Evolutionary conservation across 2,888 invertebrate genomes (phyloP), one percentile per base, ranked within the genome.

Genomic region (Drosophila paramelanica): DNA sequence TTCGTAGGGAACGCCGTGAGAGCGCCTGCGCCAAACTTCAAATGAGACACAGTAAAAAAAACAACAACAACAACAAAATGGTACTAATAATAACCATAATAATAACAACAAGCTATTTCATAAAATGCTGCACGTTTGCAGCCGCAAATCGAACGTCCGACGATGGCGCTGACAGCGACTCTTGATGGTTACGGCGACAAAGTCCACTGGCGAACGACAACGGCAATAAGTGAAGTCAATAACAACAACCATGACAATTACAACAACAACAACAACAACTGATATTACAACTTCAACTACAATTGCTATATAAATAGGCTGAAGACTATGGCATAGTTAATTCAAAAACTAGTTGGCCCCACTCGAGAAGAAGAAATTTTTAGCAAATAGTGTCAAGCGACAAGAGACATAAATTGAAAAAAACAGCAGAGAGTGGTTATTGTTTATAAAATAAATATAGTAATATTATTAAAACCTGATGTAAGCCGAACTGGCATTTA

Each of bases 1-100:
- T 86, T 73, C 66, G 49, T 69, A 70, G 76, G 69, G 85, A 84
- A 66, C 67, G 79, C 67, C 81, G 73, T 68, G 88, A 84, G 85
- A 84, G 73, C 58, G 53, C 42, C 65, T 60, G 79, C 71, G 71
- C 68, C 68, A 67, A 81, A 79, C 86, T 72, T 79, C 83, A 79
- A 81, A 77, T 87, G 88, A 87, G 75, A 70, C 47, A 74, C 71
- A 49, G 55, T 55, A 53, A 38, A 50, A 50, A 23, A 52, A 64
- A 31, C 58, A 67, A 25, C 27, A 47, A 6, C 42, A 60, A 17
- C 64, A 50, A 53, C n/a, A 43, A 55, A 61, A 73, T 81, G 73
- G 60, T 79, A 85, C 86, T 86, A 74, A 88, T 86, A 88, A 83
- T 82, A 83, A 83, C 89, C 79, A 83, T 86, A 88, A 86, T 82